Base-by-base conservation (phyloP, 2,113 vertebrate genomes). In the Lipophrys pholis region DNA sequence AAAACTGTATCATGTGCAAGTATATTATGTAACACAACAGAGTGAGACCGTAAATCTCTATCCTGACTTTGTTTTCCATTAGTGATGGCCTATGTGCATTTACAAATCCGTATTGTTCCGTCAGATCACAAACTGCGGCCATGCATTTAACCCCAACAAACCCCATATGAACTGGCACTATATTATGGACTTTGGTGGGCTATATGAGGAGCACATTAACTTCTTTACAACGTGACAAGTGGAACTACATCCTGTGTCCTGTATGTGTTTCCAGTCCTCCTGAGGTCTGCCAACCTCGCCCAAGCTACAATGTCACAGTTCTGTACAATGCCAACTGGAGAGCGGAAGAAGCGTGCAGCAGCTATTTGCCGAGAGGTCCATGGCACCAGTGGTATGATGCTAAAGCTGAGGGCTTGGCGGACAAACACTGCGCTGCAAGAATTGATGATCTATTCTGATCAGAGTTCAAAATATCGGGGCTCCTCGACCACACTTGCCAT, bases 311-410 rank as follows among this genome's bases (percentile, higher is more conserved):
- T 98, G 92, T 96, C 96, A 81, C 94, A 96, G 46, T 93, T 92
- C 78, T 94, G 93, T 91, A 94, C 94, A 90, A 94, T 95, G 93
- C 88, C 92, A 64, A 69, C 87, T 57, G 96, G 94, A 87, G 95
- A 98, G 93, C 95, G 93, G 91, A 97, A 95, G 89, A 94, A 94
- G 85, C 92, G 94, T 87, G 96, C 96, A 46, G 93, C 95, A 48
- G 96, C 95, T 93, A 95, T 98, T 93, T 94, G 95, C 90, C 93
- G 91, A 90, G 97, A 98, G 89, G 94, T 97, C 89, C 95, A 95
- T 45, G 94, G 94, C 87, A 92, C 93, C 89, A 95, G 96, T 90
- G 95, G 87, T 94, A 90, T 78, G 68, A 77, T 40, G 43, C 57
- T 39, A 39, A 38, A 68, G 50, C 45, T 15, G 8, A 62, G 74